These are phyloP conservation scores for Nettapus auritus DNA, from an alignment of 2,113 vertebrate genomes.

Conservation along the genomic window DNA sequence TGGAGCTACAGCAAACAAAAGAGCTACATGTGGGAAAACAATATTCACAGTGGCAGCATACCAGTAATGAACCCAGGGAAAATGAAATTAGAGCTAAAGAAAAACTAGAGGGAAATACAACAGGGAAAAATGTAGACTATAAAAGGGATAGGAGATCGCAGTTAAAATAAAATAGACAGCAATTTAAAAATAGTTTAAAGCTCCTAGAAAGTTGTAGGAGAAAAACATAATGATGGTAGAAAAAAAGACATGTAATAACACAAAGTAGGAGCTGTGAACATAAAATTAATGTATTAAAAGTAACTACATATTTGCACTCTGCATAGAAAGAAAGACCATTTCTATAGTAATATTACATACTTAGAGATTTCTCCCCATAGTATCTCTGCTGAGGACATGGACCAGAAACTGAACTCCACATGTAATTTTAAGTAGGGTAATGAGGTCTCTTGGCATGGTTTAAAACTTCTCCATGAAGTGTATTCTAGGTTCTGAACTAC, in stretches of 20 bases:
- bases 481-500: not conserved
- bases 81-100: conserved; percentile 31
- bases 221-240: not conserved
- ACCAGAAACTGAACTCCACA: not conserved
- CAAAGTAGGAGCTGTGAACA: not conserved
- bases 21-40: not conserved
- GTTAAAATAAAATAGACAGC: conserved; percentile 28
- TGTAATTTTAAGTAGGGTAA: not conserved
- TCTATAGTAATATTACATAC: not conserved
- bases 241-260: not conserved
- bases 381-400: not conserved
- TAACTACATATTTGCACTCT: not conserved
- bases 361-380: not conserved
- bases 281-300: conserved; percentile 29
- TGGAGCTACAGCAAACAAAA: not conserved
- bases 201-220: not conserved
- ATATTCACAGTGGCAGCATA: not conserved
- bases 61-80: conserved; percentile 31
- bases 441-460: not conserved
- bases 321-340: not conserved
- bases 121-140: not conserved
- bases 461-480: not conserved
- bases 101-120: conserved; percentile 38
- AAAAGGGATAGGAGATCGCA: not conserved
- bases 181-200: conserved; percentile 27